Evolutionary conservation across 2,888 invertebrate genomes (phyloP).

Genomic region (Drosophila anceps): DNA sequence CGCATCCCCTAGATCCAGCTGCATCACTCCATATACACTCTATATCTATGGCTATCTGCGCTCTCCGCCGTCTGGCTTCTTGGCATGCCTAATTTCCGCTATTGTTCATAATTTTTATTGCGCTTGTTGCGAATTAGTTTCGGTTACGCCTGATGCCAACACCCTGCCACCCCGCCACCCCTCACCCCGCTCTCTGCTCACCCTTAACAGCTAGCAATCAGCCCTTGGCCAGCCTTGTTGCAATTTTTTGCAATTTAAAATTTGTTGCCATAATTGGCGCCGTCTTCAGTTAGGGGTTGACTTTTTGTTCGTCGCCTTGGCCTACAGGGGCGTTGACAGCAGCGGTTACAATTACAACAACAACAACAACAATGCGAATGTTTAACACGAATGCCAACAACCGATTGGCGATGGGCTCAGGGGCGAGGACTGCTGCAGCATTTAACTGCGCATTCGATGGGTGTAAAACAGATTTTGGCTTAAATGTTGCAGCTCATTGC

Average conservation of each 20-base stretch:
- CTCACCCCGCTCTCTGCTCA: not conserved
- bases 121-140: slow-evolving; percentile 83
- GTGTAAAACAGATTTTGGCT: slow-evolving; percentile 46
- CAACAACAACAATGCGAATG: slow-evolving; percentile 31
- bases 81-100: slow-evolving; percentile 77
- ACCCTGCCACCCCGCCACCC: not conserved
- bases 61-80: slow-evolving; percentile 18
- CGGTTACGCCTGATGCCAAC: slow-evolving; percentile 69
- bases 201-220: not conserved
- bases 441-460: slow-evolving; percentile 21
- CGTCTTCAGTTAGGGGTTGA: slow-evolving; percentile 60
- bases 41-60: slow-evolving; percentile 13
- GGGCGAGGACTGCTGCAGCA: not conserved
- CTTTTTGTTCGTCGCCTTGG: slow-evolving; percentile 29
- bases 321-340: slow-evolving; percentile 72
- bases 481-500: slow-evolving; percentile 52
- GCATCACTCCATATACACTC: not conserved
- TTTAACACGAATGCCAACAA: slow-evolving; percentile 68
- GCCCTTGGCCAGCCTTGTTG: slow-evolving; percentile 2
- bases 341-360: slow-evolving; percentile 43
- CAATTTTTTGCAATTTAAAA: slow-evolving; percentile 46
- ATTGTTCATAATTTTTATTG: slow-evolving; percentile 83
- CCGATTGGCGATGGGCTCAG: slow-evolving; percentile 5
- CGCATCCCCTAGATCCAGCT: slow-evolving; percentile 31
- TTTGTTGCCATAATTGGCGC: slow-evolving; percentile 67